A percentile compares a stretch with the other conserved stretches of the same genome.
These are phyloP conservation scores for Poliocrania exsul DNA, from an alignment of 2,797 vertebrate genomes.

Conservation along the genomic window DNA sequence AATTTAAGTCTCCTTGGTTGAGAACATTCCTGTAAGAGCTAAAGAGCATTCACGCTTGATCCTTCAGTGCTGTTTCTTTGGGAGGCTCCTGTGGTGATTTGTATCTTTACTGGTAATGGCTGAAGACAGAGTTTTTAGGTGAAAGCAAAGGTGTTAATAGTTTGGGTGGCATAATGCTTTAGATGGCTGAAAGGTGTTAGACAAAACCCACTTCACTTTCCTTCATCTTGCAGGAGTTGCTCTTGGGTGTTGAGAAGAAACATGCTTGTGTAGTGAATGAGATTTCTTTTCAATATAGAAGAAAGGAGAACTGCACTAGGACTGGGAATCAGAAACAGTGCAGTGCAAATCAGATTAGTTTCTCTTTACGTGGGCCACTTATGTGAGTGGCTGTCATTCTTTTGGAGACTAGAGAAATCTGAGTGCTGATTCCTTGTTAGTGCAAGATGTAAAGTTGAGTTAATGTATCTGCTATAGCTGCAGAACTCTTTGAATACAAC, in stretches of 20 bases:
- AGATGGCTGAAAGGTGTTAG: not conserved
- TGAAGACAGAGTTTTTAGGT: not conserved
- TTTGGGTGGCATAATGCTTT: not conserved
- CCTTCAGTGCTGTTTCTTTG: not conserved
- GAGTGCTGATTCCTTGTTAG: not conserved
- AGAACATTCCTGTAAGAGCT: not conserved
- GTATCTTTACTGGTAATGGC: not conserved
- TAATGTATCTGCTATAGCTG: not conserved
- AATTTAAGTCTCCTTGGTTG: not conserved
- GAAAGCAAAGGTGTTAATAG: not conserved
- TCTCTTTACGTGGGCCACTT: not conserved
- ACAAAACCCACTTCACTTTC: not conserved
- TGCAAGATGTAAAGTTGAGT: not conserved
- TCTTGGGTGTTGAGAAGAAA: not conserved
- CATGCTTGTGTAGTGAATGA: not conserved
- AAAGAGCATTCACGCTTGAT: not conserved
- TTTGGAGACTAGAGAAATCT: not conserved
- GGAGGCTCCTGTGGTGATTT: not conserved
- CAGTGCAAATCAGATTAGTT: not conserved
- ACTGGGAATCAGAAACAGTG: slow-evolving; percentile 1
- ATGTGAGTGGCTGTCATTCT: not conserved
- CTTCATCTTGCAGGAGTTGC: not conserved
- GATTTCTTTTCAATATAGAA: not conserved
- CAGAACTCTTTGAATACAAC: not conserved
- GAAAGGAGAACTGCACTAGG: not conserved